Evolutionary conservation across 2,113 vertebrate genomes (phyloP).

Genomic region (Entosphenus tridentatus): DNA sequence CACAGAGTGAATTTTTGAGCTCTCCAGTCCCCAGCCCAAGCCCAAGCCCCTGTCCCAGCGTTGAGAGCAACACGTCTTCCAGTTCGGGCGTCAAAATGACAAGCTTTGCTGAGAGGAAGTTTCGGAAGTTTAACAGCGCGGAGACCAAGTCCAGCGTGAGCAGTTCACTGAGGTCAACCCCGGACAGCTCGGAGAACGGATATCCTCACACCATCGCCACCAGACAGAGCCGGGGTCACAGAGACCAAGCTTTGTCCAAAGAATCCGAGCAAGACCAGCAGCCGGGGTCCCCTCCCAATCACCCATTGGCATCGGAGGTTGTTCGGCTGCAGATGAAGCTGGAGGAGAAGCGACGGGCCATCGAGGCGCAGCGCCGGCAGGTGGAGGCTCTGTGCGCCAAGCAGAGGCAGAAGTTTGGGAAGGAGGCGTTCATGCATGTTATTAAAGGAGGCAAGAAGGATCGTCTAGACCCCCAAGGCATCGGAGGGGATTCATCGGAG

Average conservation of each 20-base stretch:
- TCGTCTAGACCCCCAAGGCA: neutral
- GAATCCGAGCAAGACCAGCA: too few species aligned
- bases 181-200: constrained; percentile 61
- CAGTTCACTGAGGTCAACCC: constrained; percentile 71
- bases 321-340: constrained; percentile 73
- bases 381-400: constrained; percentile 76
- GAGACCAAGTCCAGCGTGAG: constrained; percentile 47
- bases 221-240: neutral
- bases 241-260: too few species aligned
- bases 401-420: constrained; percentile 81
- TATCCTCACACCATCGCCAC: constrained; percentile 29
- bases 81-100: constrained; percentile 63
- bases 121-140: constrained; percentile 43
- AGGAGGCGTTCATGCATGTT: constrained; percentile 51
- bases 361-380: constrained; percentile 92
- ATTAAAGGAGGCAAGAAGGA: constrained; percentile 1
- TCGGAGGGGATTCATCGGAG: neutral
- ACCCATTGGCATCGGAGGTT: constrained; percentile 83
- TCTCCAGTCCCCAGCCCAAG: constrained; percentile 21
- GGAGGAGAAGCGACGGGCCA: constrained; percentile 81
- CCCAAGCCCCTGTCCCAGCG: constrained; percentile 51
- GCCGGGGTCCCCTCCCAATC: constrained; percentile 24
- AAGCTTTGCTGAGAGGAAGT: constrained; percentile 86
- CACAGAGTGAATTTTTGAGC: neutral
- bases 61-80: constrained; percentile 57